Base-by-base conservation (phyloP, 2,888 invertebrate genomes). In the Plagodis pulveraria region DNA sequence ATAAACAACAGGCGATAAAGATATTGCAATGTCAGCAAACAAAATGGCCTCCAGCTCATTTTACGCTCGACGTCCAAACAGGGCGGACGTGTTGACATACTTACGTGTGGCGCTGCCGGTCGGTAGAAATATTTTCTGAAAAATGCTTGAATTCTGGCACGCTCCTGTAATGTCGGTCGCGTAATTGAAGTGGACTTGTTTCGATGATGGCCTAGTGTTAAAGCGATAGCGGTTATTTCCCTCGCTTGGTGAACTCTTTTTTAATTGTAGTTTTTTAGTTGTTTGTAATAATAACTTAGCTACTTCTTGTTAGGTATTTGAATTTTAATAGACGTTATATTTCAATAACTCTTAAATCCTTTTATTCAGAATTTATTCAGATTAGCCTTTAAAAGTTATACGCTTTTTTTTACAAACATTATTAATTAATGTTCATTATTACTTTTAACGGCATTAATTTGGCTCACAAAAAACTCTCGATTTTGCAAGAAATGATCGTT, bases 101-200 rank as follows among this genome's bases (percentile, higher is more conserved):
- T 55, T 55, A 59, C 61, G 58, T 53, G 53, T 35, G 46, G 44
- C 42, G 49, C 36, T 5, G 22, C 22, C 2, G 22, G 38, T 42
- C 2, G 22, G 38, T 42, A 38, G 44, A 58, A 63, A 48, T 54
- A 51, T 57, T 44, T 44, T 32, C 56, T 43, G 57, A 33, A 65
- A 65, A 62, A 52, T 57, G 56, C 55, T 52, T 57, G 59, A 59
- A 58, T 62, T 57, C 55, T 47, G 52, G 51, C 61, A 59, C 55
- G 59, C 36, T 55, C 38, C 45, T 36, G 52, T 55, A 52, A 57
- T 52, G 58, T 49, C 44, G 56, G 49, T 40, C 56, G 49, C 41
- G 56, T 61, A 61, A 61, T 58, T 61, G 59, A 55, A 61, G 61
- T 57, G 11, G 35, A 44, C 43, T 38, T 44, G 57, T 50, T 54